Evolutionary conservation across 2,888 invertebrate species (phyloP), one percentile per base, ranked within the genome.

Genomic region (Leptinotarsa peninsularis): DNA sequence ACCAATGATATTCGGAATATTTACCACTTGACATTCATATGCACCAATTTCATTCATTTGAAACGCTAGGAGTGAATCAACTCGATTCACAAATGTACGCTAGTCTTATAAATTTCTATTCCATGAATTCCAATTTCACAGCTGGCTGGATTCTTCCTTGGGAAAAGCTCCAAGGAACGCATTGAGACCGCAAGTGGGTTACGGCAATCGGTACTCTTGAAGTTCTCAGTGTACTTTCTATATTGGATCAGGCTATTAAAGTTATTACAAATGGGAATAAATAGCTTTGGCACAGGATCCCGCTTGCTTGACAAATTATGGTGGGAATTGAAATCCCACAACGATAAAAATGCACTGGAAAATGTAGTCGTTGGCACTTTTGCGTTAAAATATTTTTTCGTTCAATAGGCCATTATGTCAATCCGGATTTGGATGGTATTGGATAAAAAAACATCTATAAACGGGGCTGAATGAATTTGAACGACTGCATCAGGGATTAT

Each of bases 221-320:
- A 63, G 63, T 33, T 43, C 43, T 43, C 33, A 33, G 18, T 63
- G 43, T 63, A 63, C 17, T 63, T 63, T 63, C 63, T n/a, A 10
- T 63, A 63, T 63, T 63, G 63, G 63, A 63, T 63, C 27, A 43
- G 63, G 63, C 63, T 63, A 63, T 63, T 63, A 43, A 33, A 63
- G n/a, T 63, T 63, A 43, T 33, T 33, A 43, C 63, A n/a, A 33
- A 43, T 43, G 63, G 63, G 63, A 63, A 43, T 63, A 63, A 63
- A 58, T 58, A 58, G 14, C 23, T 58, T 58, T 33, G n/a, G 63
- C 33, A 3, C n/a, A 14, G n/a, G 5, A 63, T 27, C 17, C 4
- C 5, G 7, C 63, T 43, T 27, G 17, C 60, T 63, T 63, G 63
- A 63, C 43, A 63, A 63, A 63, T 63, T 63, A 63, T 43, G 43